Evolutionary conservation across 1,140 invertebrate genomes (phyloP), one percentile per base, ranked within the genome.

Genomic region (Leptinotarsa texana): DNA sequence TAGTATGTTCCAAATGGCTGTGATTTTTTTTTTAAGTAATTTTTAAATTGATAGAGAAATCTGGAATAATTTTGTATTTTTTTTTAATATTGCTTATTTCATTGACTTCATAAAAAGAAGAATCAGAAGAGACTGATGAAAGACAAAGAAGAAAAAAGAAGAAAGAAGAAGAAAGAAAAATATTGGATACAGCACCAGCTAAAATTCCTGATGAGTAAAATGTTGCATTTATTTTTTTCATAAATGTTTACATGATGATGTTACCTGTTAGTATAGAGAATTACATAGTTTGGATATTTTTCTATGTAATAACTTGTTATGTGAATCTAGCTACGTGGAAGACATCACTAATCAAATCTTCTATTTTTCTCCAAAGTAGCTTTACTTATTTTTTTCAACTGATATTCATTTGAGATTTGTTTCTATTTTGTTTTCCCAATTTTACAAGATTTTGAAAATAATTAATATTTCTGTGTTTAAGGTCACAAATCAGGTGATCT

Each of bases 311-410:
- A 18, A 65, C 63, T 65, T 15, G 24, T 24, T 27, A 67, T 69
- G 68, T 69, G 33, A 69, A 69, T 69, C 68, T 69, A 69, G 48
- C 68, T 69, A 69, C 68, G 68, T 69, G 68, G 68, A 69, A 69
- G 68, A 69, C 68, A 69, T 69, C 68, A 69, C 48, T 22, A 18
- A 69, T 49, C 48, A 22, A 51, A 22, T 13, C 11, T 69, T 69
- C 42, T 51, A 72, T 61, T 33, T 24, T 57, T 13, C 33, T n/a
- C 13, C 5, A 15, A 24, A 47, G 4, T 62, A 47, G 22, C 24
- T 72, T 33, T 63, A 57, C 15, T 61, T 13, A 13, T 33, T 5
- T 18, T 61, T 69, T 49, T n/a, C 33, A 48, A 24, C 17, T 17
- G 15, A 69, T 22, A 62, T 6, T 71, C 24, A 24, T 62, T 72